phyloP scores from a whole-genome alignment of 2,113 vertebrate genomes.

The Todiramphus saurophagus region DNA sequence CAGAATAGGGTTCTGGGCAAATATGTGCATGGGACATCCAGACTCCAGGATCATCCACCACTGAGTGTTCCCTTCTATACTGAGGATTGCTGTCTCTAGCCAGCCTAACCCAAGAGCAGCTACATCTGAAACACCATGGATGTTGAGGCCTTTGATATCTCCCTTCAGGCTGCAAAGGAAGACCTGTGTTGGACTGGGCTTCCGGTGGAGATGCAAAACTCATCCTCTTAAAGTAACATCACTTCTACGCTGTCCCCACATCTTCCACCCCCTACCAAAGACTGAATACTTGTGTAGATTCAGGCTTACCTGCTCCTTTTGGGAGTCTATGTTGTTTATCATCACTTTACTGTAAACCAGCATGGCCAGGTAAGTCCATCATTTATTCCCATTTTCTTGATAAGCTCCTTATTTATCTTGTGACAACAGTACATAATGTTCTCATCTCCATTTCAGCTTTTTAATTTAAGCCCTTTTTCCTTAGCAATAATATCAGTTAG shows the following conservation, averaged over 20 bases:
- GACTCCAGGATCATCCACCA: not conserved
- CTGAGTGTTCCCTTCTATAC: not conserved
- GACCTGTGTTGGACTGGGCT: not conserved
- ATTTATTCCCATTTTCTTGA: not conserved
- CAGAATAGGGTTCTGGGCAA: not conserved
- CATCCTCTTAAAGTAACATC: not conserved
- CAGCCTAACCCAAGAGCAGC: not conserved
- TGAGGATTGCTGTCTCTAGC: not conserved
- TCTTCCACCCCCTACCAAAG: not conserved
- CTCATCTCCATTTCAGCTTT: not conserved
- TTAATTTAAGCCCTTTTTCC: not conserved
- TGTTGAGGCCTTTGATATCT: not conserved
- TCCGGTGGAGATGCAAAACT: not conserved
- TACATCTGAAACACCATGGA: not conserved
- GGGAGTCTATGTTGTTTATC: not conserved
- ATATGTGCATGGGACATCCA: rapidly evolving
- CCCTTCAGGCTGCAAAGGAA: not conserved
- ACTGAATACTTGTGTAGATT: not conserved
- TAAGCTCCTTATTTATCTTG: not conserved
- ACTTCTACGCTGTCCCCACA: not conserved
- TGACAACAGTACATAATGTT: not conserved
- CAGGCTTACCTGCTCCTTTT: not conserved
- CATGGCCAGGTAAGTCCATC: not conserved
- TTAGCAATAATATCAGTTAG: not conserved
- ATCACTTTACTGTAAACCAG: not conserved